A percentile compares a stretch with the other conserved stretches of the same genome.
Conservation (phyloP, 2,113 vertebrate species). For the Scomber scombrus region DNA sequence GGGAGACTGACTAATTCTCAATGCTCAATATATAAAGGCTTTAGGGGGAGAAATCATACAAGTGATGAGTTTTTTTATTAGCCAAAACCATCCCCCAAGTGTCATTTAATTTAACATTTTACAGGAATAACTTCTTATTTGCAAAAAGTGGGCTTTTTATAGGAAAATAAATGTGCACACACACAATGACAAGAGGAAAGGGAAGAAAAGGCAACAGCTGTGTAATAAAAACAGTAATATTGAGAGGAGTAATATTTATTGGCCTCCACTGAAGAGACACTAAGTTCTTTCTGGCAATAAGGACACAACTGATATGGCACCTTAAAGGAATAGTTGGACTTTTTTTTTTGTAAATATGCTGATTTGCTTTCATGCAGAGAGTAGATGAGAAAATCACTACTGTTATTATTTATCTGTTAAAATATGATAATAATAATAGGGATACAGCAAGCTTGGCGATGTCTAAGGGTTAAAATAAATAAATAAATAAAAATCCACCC, state of each 20-base stretch:
- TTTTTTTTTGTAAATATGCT: no score
- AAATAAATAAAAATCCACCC: no score
- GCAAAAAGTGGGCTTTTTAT: neutral
- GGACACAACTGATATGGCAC: neutral
- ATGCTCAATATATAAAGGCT: neutral
- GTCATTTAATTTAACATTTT: neutral
- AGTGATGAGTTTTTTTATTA: neutral
- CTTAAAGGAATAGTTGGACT: neutral
- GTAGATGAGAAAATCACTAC: no score
- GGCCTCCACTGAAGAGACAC: neutral
- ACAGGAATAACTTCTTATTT: neutral
- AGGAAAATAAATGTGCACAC: no score
- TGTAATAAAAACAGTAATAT: neutral
- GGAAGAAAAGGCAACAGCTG: neutral
- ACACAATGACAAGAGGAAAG: no score
- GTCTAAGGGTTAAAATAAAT: no score
- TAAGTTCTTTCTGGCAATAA: neutral
- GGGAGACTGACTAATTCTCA: constrained; percentile 7
- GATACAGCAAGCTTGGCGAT: no score
- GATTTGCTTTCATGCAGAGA: no score
- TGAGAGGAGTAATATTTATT: no score
- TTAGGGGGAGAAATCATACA: neutral
- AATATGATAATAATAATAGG: no score
- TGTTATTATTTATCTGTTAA: no score
- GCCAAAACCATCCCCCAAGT: neutral